Percentiles rank a stretch among this genome's conserved stretches.
Conservation (phyloP, 2,888 invertebrate species). For the Lasioglossum lativentre region DNA sequence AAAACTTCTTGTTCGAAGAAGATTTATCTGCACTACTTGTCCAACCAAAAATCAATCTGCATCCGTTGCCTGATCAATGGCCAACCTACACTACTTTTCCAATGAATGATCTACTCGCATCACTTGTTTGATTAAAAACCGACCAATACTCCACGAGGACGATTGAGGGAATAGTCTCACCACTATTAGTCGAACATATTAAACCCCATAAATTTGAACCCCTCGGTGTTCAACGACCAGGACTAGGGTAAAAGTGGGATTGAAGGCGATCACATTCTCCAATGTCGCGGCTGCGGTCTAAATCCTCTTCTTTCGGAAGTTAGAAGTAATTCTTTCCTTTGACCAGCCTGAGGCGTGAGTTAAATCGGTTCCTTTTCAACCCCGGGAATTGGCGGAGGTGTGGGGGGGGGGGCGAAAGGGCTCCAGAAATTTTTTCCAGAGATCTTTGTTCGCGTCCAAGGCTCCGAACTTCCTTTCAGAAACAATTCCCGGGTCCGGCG, state of each 20-base stretch:
- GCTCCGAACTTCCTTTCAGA: constrained; percentile 16
- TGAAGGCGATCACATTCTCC: not conserved
- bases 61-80: too few relatives aligned
- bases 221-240: not conserved
- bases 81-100: not conserved
- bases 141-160: not conserved
- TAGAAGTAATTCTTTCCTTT: constrained; percentile 5
- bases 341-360: not conserved
- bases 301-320: constrained; percentile 4
- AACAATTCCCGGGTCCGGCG: constrained; percentile 14
- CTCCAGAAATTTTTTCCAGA: constrained; percentile 21
- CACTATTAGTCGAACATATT: not conserved
- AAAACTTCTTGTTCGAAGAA: not conserved
- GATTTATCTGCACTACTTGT: not conserved
- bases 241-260: not conserved
- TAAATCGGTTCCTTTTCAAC: not conserved
- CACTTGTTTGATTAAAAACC: not conserved
- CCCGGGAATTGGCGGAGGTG: not conserved
- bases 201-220: not conserved
- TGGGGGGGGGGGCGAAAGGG: not conserved
- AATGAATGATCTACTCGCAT: not conserved
- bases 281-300: not conserved
- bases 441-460: constrained; percentile 15
- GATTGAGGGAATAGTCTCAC: not conserved
- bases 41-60: not conserved